Conservation (phyloP, 2,888 invertebrate species). For the Notocelia uddmanniana region DNA sequence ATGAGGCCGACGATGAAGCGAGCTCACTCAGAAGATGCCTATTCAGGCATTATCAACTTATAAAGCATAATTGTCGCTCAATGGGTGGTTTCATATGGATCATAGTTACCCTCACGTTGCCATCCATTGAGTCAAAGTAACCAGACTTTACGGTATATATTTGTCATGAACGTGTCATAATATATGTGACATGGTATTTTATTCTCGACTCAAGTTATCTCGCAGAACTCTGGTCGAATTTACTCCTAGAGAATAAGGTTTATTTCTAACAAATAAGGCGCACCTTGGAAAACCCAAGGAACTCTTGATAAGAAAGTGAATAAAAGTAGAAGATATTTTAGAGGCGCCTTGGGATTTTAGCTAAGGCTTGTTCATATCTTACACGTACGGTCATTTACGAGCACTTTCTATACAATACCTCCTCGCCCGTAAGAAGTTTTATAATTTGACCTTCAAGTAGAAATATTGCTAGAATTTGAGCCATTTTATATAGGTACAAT, state of each 20-base stretch:
- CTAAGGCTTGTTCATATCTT: constrained; percentile 12
- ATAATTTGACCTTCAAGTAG: background rate
- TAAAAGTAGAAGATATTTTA: constrained; percentile 35
- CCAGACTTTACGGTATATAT: too few relatives aligned
- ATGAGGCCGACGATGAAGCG: too few relatives aligned
- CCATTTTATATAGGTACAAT: too few relatives aligned
- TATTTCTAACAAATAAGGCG: background rate
- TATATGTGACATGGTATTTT: background rate
- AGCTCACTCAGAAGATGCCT: too few relatives aligned
- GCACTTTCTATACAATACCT: constrained; percentile 1
- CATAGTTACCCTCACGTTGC: too few relatives aligned
- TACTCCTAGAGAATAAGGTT: background rate
- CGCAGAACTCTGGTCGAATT: background rate
- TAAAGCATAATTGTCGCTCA: too few relatives aligned
- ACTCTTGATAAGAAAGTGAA: constrained; percentile 21
- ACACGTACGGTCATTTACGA: constrained; percentile 21
- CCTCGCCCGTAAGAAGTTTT: background rate
- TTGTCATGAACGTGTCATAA: too few relatives aligned
- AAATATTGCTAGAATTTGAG: background rate
- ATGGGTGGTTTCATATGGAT: too few relatives aligned
- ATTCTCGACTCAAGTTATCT: background rate
- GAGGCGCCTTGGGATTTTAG: constrained; percentile 32
- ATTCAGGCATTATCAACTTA: too few relatives aligned
- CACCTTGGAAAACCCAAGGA: background rate
- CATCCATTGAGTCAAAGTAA: too few relatives aligned